A percentile compares a stretch with the other conserved stretches of the same genome.
Evolutionary conservation across 2,888 invertebrate genomes (phyloP).

Genomic region (Cephus pulcher): DNA sequence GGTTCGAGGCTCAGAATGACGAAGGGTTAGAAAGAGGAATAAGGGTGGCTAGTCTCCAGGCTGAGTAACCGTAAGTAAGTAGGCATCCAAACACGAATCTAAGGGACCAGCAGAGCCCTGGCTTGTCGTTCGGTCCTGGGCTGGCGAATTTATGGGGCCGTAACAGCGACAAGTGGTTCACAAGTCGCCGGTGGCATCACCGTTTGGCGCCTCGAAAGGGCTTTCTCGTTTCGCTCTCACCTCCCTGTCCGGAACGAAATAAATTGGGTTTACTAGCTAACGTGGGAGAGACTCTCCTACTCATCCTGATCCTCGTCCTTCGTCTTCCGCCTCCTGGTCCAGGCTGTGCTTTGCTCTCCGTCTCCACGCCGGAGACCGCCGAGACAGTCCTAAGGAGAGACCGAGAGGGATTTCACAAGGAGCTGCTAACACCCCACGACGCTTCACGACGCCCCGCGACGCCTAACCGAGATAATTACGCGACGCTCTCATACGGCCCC

Average conservation of each 20-base stretch:
- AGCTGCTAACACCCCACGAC: not conserved
- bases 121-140: conserved; percentile 42
- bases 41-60: not conserved
- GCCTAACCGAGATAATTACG: not conserved
- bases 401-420: not conserved
- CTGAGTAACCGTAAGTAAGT: conserved; percentile 45
- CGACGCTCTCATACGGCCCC: not conserved
- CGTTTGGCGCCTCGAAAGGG: conserved; percentile 69
- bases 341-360: conserved; percentile 23
- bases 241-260: conserved; percentile 58
- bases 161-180: conserved; percentile 75
- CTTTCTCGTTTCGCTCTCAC: conserved; percentile 55
- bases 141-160: conserved; percentile 71
- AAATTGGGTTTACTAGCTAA: conserved; percentile 58
- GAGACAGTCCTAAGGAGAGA: conserved; percentile 29
- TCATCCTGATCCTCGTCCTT: not conserved
- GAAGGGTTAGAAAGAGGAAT: not conserved
- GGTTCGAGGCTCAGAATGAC: not conserved
- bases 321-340: conserved; percentile 13
- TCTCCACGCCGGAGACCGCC: conserved; percentile 29
- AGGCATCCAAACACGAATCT: conserved; percentile 50
- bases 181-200: conserved; percentile 73
- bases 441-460: not conserved
- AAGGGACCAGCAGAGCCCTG: conserved; percentile 39
- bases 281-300: conserved; percentile 32